Evolutionary conservation across 2,113 vertebrate genomes (phyloP), one percentile per base, ranked within the genome.

Genomic region (Cyprinodon brontotheroides): DNA sequence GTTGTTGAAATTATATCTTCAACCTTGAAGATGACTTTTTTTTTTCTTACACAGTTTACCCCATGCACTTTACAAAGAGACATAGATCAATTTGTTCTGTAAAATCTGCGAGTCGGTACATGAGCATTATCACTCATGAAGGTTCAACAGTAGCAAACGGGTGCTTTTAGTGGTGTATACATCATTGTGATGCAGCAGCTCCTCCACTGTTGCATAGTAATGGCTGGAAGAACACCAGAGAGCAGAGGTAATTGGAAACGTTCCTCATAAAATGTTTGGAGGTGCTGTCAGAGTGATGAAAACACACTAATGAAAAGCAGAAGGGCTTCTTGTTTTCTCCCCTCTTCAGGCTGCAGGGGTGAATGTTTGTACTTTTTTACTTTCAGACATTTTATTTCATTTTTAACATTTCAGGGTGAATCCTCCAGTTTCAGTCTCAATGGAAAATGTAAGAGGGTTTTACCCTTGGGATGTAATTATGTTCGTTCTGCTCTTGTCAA

Each of bases 161-260:
- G 63, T 72, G 65, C 75, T 85, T 85, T 85, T 77, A 84, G 66
- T 82, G 77, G 43, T 68, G 71, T 70, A 74, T 88, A 72, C 81
- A 80, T 85, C 75, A 90, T 50, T 53, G 74, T 79, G 79, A 85
- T 82, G 67, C 68, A 77, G 78, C 77, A 53, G 75, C 72, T 71
- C 77, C 81, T 80, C 85, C 79, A 70, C 65, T 61, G 72, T 72
- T 84, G 77, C 71, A 82, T 86, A 75, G 78, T 83, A 86, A 85
- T 77, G 70, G 22, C 65, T 74, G n/a, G 57, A 77, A 86, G 70
- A 86, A 72, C 71, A 87, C 71, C 65, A 84, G 70, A 89, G 89
- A 84, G 79, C 39, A 64, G 82, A 86, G 83, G 74, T 86, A 88
- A 92, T 90, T 85, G 84, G 89, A 91, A 89, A 82, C 65, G 86